These are phyloP conservation scores for Willowsia nigromaculata DNA, from an alignment of 2,888 invertebrate genomes.

Conservation along the genomic window DNA sequence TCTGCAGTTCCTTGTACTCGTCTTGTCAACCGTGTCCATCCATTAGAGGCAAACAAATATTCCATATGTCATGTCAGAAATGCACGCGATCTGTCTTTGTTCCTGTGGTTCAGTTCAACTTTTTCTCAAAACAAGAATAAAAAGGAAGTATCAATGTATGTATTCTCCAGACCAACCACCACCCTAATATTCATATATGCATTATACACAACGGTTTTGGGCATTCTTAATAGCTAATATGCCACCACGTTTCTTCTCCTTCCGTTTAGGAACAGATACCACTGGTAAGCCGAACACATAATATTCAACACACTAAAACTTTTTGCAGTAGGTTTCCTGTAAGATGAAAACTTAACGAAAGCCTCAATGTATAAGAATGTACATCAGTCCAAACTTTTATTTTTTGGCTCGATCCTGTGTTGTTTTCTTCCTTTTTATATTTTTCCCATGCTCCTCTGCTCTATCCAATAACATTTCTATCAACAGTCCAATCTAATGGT, in stretches of 20 bases:
- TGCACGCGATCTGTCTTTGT: constrained; percentile 72
- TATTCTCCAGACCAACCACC: background rate
- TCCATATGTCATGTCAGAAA: constrained; percentile 72
- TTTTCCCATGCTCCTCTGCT: background rate
- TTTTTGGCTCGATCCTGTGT: background rate
- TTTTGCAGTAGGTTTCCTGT: too few species aligned
- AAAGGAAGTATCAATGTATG: constrained; percentile 45
- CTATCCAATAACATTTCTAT: constrained; percentile 42
- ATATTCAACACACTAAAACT: too few species aligned
- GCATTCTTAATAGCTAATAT: too few species aligned
- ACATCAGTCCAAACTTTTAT: constrained; percentile 10
- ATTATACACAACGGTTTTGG: too few species aligned
- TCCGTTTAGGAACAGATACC: too few species aligned
- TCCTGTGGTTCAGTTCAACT: constrained; percentile 43
- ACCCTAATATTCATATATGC: background rate
- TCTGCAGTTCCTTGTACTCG: constrained; percentile 62
- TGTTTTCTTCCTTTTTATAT: constrained; percentile 13
- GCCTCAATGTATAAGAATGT: too few species aligned
- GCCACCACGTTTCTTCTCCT: too few species aligned
- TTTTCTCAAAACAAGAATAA: constrained; percentile 59
- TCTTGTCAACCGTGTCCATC: constrained; percentile 71
- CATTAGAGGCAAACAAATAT: constrained; percentile 73
- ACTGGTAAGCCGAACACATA: too few species aligned
- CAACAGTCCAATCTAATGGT: constrained; percentile 43
- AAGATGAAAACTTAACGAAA: too few species aligned